Evolutionary conservation across 2,113 vertebrate genomes (phyloP).

Genomic region (Pipa parva): DNA sequence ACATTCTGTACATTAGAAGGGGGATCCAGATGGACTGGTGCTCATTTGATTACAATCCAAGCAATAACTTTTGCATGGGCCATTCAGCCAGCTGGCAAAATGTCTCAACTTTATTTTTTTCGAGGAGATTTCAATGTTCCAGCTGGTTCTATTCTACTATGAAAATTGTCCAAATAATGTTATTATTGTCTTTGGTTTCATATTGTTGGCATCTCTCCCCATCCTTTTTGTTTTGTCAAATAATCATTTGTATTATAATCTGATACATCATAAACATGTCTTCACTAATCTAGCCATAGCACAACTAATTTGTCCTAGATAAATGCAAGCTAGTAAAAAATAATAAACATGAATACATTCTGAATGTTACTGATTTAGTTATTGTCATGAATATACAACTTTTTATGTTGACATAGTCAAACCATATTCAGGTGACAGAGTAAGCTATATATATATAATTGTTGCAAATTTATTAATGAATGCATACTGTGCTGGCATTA

Average conservation of each 20-base stretch:
- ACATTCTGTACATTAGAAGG: conserved; percentile 13
- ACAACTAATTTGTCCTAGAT: neutral
- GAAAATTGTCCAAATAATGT: conserved; percentile 21
- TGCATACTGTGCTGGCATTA: conserved; percentile 26
- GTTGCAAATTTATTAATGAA: conserved; percentile 27
- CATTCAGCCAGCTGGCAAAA: conserved; percentile 35
- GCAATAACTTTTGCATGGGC: conserved; percentile 31
- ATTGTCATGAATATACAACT: neutral
- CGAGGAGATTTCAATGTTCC: conserved; percentile 33
- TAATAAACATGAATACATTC: neutral
- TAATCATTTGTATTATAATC: conserved; percentile 34
- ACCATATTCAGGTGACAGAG: neutral
- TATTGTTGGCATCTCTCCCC: conserved; percentile 13
- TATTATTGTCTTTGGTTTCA: conserved; percentile 36
- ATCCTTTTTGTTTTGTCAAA: conserved; percentile 22
- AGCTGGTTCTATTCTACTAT: conserved; percentile 24
- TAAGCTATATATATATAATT: conserved; percentile 3
- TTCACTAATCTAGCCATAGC: conserved; percentile 20
- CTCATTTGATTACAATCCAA: conserved; percentile 36
- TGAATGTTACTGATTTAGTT: neutral
- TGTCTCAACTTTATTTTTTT: conserved; percentile 26
- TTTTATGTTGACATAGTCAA: conserved; percentile 27
- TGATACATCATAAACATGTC: conserved; percentile 16
- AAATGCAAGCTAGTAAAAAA: neutral
- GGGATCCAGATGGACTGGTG: conserved; percentile 34